Conservation (phyloP, 2,888 invertebrate genomes). For the Pristionchus fissidentatus region DNA sequence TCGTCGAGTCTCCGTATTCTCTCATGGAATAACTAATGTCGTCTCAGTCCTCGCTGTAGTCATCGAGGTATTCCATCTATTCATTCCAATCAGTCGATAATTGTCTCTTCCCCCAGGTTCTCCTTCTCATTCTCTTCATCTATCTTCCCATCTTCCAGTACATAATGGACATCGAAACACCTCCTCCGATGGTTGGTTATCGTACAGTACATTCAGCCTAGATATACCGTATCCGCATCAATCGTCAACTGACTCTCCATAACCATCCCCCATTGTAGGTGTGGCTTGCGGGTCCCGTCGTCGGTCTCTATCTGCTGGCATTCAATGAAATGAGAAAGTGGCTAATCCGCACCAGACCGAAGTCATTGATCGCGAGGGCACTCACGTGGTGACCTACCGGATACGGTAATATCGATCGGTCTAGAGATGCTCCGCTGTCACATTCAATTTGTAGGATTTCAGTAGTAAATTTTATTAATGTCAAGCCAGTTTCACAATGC, state of each 20-base stretch:
- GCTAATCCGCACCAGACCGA: conserved; percentile 63
- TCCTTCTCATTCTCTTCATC: conserved; percentile 72
- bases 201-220: not conserved
- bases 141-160: conserved; percentile 74
- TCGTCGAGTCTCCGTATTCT: conserved; percentile 73
- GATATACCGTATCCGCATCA: not conserved
- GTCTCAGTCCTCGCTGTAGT: conserved; percentile 72
- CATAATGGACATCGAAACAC: conserved; percentile 73
- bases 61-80: conserved; percentile 64
- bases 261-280: not conserved
- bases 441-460: not conserved
- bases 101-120: conserved; percentile 55
- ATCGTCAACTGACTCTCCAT: not conserved
- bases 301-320: conserved; percentile 69
- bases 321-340: conserved; percentile 73
- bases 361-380: conserved; percentile 57
- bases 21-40: conserved; percentile 73
- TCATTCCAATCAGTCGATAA: not conserved
- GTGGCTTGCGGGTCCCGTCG: conserved; percentile 62
- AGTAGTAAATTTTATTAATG: not conserved
- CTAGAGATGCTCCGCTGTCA: not conserved
- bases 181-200: conserved; percentile 68
- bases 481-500: not conserved
- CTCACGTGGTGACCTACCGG: conserved; percentile 61
- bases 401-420: not conserved